Evolutionary conservation across 1,140 invertebrate species (phyloP).

Genomic region (Drosophila mayri): DNA sequence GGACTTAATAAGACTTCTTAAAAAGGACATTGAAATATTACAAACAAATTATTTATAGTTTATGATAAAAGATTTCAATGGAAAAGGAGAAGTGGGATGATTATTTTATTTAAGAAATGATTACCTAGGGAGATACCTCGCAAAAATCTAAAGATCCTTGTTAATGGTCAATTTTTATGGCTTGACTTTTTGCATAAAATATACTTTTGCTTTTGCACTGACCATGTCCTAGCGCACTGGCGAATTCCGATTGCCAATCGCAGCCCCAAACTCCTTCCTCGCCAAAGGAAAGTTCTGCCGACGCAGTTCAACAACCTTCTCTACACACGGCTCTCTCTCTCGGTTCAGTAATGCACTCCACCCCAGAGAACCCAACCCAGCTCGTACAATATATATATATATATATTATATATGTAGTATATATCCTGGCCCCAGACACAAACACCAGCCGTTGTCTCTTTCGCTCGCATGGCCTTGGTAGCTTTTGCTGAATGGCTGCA

Average conservation of each 20-base stretch:
- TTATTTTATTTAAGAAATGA: neutral
- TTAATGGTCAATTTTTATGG: neutral
- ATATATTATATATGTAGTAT: constrained; percentile 1
- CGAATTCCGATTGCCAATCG: constrained; percentile 6
- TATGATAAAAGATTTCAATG: no score
- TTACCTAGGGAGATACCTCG: no score
- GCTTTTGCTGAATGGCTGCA: constrained; percentile 67
- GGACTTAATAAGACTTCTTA: neutral
- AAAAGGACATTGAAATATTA: no score
- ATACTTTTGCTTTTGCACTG: constrained; percentile 61
- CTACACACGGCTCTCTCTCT: constrained; percentile 13
- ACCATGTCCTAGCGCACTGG: constrained; percentile 66
- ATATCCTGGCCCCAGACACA: constrained; percentile 67
- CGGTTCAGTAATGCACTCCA: constrained; percentile 47
- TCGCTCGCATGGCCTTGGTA: constrained; percentile 56
- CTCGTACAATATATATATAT: neutral
- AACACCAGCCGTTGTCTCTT: constrained; percentile 71
- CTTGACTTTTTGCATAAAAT: constrained; percentile 31
- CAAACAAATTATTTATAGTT: no score
- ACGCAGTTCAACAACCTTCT: constrained; percentile 60
- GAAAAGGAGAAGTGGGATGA: no score
- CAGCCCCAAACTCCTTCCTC: constrained; percentile 3
- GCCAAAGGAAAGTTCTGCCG: constrained; percentile 60
- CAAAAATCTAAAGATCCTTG: no score
- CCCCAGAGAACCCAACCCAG: constrained; percentile 18